A percentile compares a stretch with the other conserved stretches of the same genome.
These are phyloP conservation scores for Lamellibrachia satsuma DNA, from an alignment of 2,888 invertebrate genomes.

Conservation along the genomic window DNA sequence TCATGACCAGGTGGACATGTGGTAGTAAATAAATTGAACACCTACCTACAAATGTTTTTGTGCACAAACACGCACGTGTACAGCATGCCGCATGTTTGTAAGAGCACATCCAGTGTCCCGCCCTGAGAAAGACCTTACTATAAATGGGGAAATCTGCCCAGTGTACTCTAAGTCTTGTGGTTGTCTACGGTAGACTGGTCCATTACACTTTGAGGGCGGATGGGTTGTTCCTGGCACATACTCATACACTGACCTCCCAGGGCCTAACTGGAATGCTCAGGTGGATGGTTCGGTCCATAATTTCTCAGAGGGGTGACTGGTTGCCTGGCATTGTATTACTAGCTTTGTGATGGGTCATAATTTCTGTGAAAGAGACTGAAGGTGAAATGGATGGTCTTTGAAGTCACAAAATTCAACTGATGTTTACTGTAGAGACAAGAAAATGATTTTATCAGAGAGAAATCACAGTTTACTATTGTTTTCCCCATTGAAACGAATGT, in stretches of 20 bases:
- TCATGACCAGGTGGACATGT: not conserved
- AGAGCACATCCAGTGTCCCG: not conserved
- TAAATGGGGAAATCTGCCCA: not conserved
- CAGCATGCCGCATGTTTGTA: not conserved
- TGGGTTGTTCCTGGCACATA: not conserved
- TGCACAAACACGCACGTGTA: not conserved
- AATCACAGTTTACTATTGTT: not conserved
- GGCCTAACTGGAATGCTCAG: not conserved
- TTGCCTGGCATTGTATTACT: not conserved
- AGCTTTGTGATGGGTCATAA: not conserved
- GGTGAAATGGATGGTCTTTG: not conserved
- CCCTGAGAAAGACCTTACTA: not conserved
- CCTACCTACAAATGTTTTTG: not conserved
- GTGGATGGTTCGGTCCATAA: not conserved
- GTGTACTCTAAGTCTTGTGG: not conserved
- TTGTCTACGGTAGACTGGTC: not conserved
- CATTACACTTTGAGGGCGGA: not conserved
- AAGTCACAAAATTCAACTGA: not conserved
- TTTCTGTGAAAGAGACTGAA: not conserved
- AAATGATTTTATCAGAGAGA: not conserved
- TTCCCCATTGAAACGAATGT: too few species aligned
- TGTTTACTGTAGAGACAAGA: not conserved
- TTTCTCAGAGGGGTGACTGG: not conserved
- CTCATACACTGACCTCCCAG: not conserved
- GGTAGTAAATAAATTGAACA: not conserved